Base-by-base conservation (phyloP, 2,888 invertebrate species). In the Dexiosoma caninum region DNA sequence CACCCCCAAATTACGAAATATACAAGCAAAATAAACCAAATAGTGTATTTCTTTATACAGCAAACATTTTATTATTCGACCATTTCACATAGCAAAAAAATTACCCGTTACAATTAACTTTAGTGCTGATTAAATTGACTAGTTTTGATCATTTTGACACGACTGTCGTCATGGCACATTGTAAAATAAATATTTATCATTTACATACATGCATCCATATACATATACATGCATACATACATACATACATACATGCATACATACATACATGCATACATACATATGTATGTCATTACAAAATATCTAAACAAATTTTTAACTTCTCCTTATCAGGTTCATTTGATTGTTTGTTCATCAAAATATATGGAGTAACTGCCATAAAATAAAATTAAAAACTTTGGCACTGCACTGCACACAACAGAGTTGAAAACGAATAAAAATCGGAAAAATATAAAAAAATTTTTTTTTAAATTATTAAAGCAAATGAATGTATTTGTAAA, bases 391-490 rank as follows among this genome's bases (percentile, higher is more conserved):
- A 21, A 60, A 60, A 60, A 32, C 9, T 30, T 40, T 60, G n/a
- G 6, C 9, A 60, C 27, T 21, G 12, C 23, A 62, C 4, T 27
- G 10, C 44, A 44, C 44, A 44, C 19, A 21, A 27, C 35, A 55
- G n/a, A 37, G 9, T 10, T n/a, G 44, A 27, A 64, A 44, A 16
- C 19, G 16, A 71, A n/a, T 14, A 51, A 40, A 49, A 66, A 40
- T n/a, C 8, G 57, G 42, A 21, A 60, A 74, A 57, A 53, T 42
- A 76, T 76, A 67, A 76, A 76, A 62, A 62, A 3, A 27, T n/a
- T n/a, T n/a, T n/a, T n/a, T n/a, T n/a, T n/a, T n/a, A 59, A 74
- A 55, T 59, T 49, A 75, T 75, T 75, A 75, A 75, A 62, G 55
- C 70, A 55, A 57, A 70, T 32, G 49, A 57, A 57, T 64, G 37